Evolutionary conservation across 2,113 vertebrate genomes (phyloP).

Genomic region (Hyperoodon ampullatus): DNA sequence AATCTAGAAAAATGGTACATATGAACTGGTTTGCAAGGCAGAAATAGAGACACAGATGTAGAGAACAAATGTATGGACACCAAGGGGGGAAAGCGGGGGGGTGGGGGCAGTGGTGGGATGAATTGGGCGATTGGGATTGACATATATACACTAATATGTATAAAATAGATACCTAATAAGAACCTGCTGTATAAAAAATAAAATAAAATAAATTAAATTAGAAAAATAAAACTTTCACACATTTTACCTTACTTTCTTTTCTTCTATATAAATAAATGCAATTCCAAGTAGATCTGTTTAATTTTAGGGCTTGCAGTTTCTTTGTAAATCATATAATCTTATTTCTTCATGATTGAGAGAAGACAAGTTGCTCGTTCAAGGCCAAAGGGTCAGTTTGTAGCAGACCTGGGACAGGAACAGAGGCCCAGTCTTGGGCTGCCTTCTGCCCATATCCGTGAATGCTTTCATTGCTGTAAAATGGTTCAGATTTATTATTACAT

Average conservation of each 20-base stretch:
- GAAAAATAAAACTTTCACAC: too few relatives aligned
- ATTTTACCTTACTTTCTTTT: not conserved
- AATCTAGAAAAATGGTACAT: too few relatives aligned
- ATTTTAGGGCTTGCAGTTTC: not conserved
- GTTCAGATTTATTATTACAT: not conserved
- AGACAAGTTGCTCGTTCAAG: not conserved
- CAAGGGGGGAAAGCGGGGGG: rapidly evolving
- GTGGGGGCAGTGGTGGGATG: too few relatives aligned
- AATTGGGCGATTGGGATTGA: too few relatives aligned
- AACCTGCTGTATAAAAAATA: too few relatives aligned
- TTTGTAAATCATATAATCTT: not conserved
- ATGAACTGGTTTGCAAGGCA: too few relatives aligned
- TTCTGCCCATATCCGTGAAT: too few relatives aligned
- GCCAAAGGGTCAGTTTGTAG: not conserved
- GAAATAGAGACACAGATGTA: too few relatives aligned
- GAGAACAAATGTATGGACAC: too few relatives aligned
- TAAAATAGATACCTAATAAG: too few relatives aligned
- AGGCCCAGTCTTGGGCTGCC: not conserved
- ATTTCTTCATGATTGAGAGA: not conserved
- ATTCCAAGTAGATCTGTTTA: not conserved
- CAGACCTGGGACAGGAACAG: not conserved
- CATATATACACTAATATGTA: too few relatives aligned
- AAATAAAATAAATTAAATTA: too few relatives aligned
- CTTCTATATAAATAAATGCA: not conserved
- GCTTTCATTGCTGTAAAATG: not conserved